Conservation (phyloP, 2,888 invertebrate species). For the Drymonia ruficornis region DNA sequence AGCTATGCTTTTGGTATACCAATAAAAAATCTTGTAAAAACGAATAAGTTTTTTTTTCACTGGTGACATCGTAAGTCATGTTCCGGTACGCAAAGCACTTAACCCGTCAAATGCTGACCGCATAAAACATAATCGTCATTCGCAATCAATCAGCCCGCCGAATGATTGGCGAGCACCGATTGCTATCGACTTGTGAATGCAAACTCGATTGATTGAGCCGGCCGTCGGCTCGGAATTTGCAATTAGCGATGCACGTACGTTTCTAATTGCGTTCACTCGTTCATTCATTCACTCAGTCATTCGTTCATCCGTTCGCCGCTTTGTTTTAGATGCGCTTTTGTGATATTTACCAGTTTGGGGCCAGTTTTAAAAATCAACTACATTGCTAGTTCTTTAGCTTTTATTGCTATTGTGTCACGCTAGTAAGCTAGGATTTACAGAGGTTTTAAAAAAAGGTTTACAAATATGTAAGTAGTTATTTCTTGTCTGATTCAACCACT, state of each 20-base stretch:
- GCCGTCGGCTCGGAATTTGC: slow-evolving; percentile 58
- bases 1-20: too few relatives aligned
- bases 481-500: too few relatives aligned
- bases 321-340: slow-evolving; percentile 46
- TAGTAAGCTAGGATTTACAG: too few relatives aligned
- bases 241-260: slow-evolving; percentile 60
- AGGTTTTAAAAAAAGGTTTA: too few relatives aligned
- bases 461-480: too few relatives aligned
- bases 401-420: too few relatives aligned
- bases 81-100: too few relatives aligned
- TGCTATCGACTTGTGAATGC: slow-evolving; percentile 49
- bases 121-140: slow-evolving; percentile 49
- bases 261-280: slow-evolving; percentile 55
- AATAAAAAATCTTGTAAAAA: too few relatives aligned
- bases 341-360: slow-evolving; percentile 26
- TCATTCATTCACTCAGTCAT: slow-evolving; percentile 42
- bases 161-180: slow-evolving; percentile 50
- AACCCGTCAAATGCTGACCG: slow-evolving; percentile 19
- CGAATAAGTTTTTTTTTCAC: too few relatives aligned
- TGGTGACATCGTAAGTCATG: too few relatives aligned
- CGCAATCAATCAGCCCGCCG: slow-evolving; percentile 46
- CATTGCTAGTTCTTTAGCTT: too few relatives aligned
- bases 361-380: neutral
- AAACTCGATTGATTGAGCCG: slow-evolving; percentile 55
- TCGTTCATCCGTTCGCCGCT: slow-evolving; percentile 32